Evolutionary conservation across 1,140 invertebrate genomes (phyloP), one percentile per base, ranked within the genome.

Genomic region (Choristoneura fumiferana): DNA sequence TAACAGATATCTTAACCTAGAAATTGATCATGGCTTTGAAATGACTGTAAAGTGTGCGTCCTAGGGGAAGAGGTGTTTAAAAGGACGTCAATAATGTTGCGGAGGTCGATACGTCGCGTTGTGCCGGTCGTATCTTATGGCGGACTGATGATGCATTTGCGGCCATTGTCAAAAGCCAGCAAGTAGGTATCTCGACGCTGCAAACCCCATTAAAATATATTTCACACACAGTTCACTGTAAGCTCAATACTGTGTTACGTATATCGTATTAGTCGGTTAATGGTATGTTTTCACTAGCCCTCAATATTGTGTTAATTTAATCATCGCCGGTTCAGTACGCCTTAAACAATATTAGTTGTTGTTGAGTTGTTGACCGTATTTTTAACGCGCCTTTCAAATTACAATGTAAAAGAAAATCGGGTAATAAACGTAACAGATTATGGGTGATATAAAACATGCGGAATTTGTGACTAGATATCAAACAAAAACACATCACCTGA

Each of bases 121-220:
- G 57, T 73, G 76, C 71, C 85, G 84, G 78, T 77, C 80, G 87
- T 82, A 85, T 87, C 82, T 89, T 89, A 89, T 69, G 76, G 78
- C 71, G 76, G 81, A 82, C 78, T 84, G 84, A 70, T 84, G 84
- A 70, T 73, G 71, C 73, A 71, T 65, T 69, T 76, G 76, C 78
- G 81, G 85, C 84, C 85, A 87, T 78, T 89, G 88, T 90, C 89
- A 90, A 89, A 90, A 90, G 79, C 89, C 89, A 84, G 89, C 88
- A 70, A 90, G 88, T 76, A 90, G 87, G 68, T 90, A 90, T 78
- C 89, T 89, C 78, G 89, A 89, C 80, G 89, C 89, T 90, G 87
- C 73, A 90, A 82, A 90, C 76, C 84, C 84, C 79, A 83, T 84
- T 68, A 87, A 88, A 86, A 85, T 75, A 78, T 75, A 76, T 75